Evolutionary conservation across 2,888 invertebrate species (phyloP), one percentile per base, ranked within the genome.

Genomic region (Lordiphosa fenestrarum): DNA sequence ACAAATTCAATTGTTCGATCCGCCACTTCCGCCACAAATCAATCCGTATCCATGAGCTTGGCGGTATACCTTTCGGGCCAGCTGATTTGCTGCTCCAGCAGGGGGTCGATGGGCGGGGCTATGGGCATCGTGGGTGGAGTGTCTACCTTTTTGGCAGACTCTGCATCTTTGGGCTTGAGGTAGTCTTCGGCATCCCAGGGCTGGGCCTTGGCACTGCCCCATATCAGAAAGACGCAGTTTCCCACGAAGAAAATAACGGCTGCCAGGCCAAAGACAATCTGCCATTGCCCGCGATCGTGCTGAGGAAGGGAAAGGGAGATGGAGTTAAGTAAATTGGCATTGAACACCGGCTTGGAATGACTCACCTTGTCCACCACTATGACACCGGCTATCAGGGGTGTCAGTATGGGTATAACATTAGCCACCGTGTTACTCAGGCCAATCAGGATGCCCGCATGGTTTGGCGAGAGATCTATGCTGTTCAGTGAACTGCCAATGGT

Each of bases 261-360:
- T 0, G 95, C 73, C 25, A 86, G 90, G 82, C 93, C 93, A 88
- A 95, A 96, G n/a, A 95, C 93, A 54, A 92, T 91, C 63, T 92
- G 91, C 95, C 95, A 96, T 81, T 94, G 92, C 0, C 86, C 69
- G 1, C 92, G 91, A 69, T 93, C 90, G 44, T 81, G 71, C 77
- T 78, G 58, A 2, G 51, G 23, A n/a, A 9, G 13, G n/a, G 4
- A 30, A 38, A 21, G 1, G 33, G 10, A 15, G 10, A 19, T 7
- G 19, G 12, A 21, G 12, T 38, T 23, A 23, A 6, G 6, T 6
- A 23, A 7, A 13, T 6, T 36, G 33, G 46, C 25, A n/a, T 19
- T 51, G 19, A 35, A 35, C 2, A 6, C 4, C 6, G 23, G 6
- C 6, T 23, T 5, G 23, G 4, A 5, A 3, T 50, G 58, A 63